Conservation (phyloP, 2,888 invertebrate species). For the Steromphala cineraria region DNA sequence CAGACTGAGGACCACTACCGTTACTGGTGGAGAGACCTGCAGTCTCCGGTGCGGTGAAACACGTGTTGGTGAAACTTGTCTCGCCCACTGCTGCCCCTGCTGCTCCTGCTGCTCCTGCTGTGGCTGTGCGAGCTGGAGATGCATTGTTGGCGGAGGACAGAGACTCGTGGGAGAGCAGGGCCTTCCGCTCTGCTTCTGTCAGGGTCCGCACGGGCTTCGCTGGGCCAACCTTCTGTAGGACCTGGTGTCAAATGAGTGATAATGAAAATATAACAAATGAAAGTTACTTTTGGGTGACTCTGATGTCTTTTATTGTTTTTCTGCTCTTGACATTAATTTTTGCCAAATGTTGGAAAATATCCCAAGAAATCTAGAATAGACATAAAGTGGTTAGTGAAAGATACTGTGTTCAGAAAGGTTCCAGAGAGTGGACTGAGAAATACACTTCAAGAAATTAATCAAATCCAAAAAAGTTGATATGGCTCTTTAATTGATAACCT, state of each 20-base stretch:
- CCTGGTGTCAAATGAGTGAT: constrained; percentile 54
- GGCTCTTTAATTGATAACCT: too few species aligned
- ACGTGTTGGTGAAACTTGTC: constrained; percentile 27
- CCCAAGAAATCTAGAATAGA: too few species aligned
- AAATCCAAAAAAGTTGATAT: too few species aligned
- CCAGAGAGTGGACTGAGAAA: too few species aligned
- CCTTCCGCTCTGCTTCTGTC: constrained; percentile 63
- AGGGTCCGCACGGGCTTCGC: constrained; percentile 80
- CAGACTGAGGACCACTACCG: background rate
- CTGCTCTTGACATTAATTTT: background rate
- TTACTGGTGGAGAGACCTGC: background rate
- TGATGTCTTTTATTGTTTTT: background rate
- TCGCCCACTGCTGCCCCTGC: constrained; percentile 22
- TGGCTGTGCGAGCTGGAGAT: background rate
- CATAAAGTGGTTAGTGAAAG: too few species aligned
- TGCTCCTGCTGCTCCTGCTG: background rate
- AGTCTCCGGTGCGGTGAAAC: background rate
- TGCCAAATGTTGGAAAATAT: too few species aligned
- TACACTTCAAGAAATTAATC: too few species aligned
- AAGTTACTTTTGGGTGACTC: background rate
- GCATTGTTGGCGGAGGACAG: constrained; percentile 64
- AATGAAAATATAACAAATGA: background rate
- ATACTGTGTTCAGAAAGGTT: too few species aligned
- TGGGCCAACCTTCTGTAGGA: constrained; percentile 81
- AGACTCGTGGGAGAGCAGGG: constrained; percentile 48